phyloP scores from a whole-genome alignment of 2,888 invertebrate species.

The Oscheius sp. region DNA sequence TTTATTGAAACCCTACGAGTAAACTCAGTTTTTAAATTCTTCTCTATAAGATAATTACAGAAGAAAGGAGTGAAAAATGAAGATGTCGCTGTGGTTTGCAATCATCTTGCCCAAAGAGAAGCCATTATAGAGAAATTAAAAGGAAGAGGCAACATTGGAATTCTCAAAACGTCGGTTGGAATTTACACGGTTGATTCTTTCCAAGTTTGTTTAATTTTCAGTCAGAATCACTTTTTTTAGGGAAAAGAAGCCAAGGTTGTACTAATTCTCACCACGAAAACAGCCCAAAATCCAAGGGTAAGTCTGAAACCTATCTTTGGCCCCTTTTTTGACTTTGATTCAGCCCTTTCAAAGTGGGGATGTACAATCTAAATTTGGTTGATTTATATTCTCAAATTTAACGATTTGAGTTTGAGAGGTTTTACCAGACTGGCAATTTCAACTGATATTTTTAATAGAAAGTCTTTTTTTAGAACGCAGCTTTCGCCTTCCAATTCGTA shows the following conservation, averaged over 20 bases:
- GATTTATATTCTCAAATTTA: neutral
- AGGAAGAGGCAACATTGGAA: slow-evolving; percentile 16
- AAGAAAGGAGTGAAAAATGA: slow-evolving; percentile 5
- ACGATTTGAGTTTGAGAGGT: too few relatives aligned
- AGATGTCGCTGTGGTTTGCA: slow-evolving; percentile 16
- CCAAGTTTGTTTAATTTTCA: too few relatives aligned
- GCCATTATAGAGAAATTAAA: neutral
- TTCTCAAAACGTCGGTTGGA: neutral
- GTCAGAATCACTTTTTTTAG: neutral
- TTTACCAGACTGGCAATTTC: too few relatives aligned
- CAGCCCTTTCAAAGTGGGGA: too few relatives aligned
- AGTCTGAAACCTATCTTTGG: neutral
- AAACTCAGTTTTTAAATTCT: too few relatives aligned
- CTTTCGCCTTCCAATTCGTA: slow-evolving; percentile 1
- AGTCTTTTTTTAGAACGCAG: neutral
- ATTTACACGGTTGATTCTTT: slow-evolving; percentile 28
- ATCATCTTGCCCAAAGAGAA: slow-evolving; percentile 24
- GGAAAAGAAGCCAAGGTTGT: slow-evolving; percentile 28
- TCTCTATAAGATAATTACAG: neutral
- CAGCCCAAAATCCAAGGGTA: neutral
- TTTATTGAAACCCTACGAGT: slow-evolving; percentile 5
- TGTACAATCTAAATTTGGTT: too few relatives aligned
- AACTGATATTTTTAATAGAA: too few relatives aligned
- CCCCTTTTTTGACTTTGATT: too few relatives aligned
- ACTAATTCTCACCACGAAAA: slow-evolving; percentile 19